Conservation (phyloP, 2,797 vertebrate species). For the Nyctibius grandis region DNA sequence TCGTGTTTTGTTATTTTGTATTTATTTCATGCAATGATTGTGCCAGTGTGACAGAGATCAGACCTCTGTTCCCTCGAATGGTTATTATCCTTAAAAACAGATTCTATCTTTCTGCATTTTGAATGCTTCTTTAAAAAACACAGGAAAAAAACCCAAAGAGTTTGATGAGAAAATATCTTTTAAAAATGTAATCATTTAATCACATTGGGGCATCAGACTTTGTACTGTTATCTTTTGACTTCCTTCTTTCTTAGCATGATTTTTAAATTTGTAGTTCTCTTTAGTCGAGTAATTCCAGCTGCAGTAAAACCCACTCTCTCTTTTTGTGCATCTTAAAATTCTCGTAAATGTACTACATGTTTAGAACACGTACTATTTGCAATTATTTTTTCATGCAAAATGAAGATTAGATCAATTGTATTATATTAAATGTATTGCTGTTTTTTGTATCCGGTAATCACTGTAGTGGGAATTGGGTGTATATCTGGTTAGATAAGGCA, state of each 20-base stretch:
- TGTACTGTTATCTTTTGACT: background rate
- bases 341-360: background rate
- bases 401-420: background rate
- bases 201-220: background rate
- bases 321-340: background rate
- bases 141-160: background rate
- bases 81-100: background rate
- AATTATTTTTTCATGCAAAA: background rate
- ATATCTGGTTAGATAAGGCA: background rate
- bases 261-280: background rate
- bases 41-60: background rate
- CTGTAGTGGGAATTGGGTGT: background rate
- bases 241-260: background rate
- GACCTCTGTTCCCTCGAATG: background rate
- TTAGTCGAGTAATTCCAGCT: background rate
- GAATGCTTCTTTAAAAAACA: background rate
- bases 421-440: background rate
- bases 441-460: background rate
- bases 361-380: background rate
- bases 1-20: background rate
- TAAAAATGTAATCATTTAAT: background rate
- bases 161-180: background rate
- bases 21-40: background rate
- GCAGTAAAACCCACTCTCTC: rapidly evolving
- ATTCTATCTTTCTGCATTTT: background rate